Evolutionary conservation across 1,140 invertebrate species (phyloP).

Genomic region (Panagrolaimus sp.): DNA sequence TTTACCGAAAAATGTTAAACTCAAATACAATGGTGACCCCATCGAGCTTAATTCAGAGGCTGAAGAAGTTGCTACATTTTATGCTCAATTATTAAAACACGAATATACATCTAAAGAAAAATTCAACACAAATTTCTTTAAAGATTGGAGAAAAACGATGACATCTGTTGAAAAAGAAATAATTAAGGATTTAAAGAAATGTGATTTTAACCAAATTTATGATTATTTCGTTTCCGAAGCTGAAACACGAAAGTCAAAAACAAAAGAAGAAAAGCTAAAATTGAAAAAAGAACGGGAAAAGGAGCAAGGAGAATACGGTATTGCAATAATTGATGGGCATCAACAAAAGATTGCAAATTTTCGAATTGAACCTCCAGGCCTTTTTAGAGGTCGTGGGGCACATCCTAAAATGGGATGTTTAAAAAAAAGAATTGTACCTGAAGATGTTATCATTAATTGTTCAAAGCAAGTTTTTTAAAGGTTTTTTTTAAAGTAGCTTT

Average conservation of each 20-base stretch:
- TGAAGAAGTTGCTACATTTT: conserved; percentile 96
- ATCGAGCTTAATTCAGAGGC: conserved; percentile 73
- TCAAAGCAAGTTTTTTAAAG: conserved; percentile 67
- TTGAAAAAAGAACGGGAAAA: conserved; percentile 44
- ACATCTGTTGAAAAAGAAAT: conserved; percentile 71
- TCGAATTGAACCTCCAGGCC: conserved; percentile 83
- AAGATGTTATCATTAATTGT: conserved; percentile 97
- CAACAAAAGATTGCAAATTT: conserved; percentile 99
- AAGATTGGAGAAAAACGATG: conserved; percentile 73
- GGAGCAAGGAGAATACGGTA: conserved; percentile 78
- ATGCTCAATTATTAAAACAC: conserved; percentile 94
- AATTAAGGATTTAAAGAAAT: conserved; percentile 82
- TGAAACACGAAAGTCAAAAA: conserved; percentile 62
- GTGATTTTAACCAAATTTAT: conserved; percentile 86
- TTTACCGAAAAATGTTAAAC: conserved; percentile 79
- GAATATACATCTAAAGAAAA: conserved; percentile 90
- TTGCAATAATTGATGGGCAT: conserved; percentile 91
- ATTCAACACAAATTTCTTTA: conserved; percentile 96
- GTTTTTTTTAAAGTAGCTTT: too few species aligned
- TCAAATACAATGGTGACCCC: conserved; percentile 77
- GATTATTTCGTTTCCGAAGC: conserved; percentile 72
- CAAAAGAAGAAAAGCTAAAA: conserved; percentile 77
- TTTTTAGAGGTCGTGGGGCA: conserved; percentile 92
- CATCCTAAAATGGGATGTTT: conserved; percentile 99
- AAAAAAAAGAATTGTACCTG: conserved; percentile 80